These are phyloP conservation scores for Bimastos eiseni DNA, from an alignment of 2,888 invertebrate genomes.

Conservation along the genomic window DNA sequence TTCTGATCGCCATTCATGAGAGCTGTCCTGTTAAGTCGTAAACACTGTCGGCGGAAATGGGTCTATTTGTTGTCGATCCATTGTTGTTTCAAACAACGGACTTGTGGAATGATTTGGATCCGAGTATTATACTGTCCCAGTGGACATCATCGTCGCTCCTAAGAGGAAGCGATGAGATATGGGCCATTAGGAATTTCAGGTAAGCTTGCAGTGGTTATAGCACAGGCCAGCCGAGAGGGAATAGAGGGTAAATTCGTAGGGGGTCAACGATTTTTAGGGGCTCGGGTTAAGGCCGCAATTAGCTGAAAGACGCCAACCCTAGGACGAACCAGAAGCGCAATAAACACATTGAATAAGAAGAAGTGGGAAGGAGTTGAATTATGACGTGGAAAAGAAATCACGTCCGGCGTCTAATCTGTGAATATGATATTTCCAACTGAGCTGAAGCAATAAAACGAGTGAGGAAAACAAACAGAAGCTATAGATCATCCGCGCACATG, in stretches of 20 bases:
- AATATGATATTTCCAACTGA: neutral
- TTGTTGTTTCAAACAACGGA: neutral
- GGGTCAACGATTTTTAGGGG: too few relatives aligned
- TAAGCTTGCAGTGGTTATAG: too few relatives aligned
- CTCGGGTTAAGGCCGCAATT: neutral
- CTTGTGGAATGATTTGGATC: too few relatives aligned
- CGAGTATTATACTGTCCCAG: too few relatives aligned
- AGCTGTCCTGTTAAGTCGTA: neutral
- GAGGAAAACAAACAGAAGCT: neutral
- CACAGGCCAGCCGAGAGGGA: too few relatives aligned
- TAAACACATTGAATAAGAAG: neutral
- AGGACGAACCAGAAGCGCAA: neutral
- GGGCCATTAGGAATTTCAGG: too few relatives aligned
- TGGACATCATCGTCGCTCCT: too few relatives aligned
- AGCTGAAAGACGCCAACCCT: neutral
- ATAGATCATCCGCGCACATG: neutral
- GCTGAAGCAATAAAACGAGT: neutral
- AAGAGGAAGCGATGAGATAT: too few relatives aligned
- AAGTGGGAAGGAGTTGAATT: neutral
- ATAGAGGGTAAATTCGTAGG: too few relatives aligned
- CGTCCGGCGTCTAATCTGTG: neutral
- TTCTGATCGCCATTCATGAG: neutral
- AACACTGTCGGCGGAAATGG: neutral
- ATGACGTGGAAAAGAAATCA: neutral
- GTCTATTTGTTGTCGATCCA: neutral